Conservation (phyloP, 2,113 vertebrate species). For the Paracanthobrama guichenoti region DNA sequence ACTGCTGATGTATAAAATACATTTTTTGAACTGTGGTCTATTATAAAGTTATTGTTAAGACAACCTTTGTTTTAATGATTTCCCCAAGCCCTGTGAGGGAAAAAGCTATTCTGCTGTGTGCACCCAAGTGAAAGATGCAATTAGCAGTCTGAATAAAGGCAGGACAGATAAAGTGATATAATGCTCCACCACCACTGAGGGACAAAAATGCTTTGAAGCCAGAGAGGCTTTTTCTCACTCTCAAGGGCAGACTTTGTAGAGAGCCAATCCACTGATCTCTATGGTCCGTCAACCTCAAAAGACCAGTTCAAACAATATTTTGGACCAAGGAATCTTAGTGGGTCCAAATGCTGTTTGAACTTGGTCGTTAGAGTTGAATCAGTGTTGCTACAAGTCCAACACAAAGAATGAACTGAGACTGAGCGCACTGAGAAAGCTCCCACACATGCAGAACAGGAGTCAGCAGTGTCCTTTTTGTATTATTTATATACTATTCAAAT, state of each 20-base stretch:
- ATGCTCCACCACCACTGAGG: slow-evolving; percentile 22
- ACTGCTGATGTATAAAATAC: background rate
- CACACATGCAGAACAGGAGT: too few relatives aligned
- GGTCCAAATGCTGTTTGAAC: slow-evolving; percentile 17
- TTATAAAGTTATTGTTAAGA: slow-evolving; percentile 2
- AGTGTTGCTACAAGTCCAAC: background rate
- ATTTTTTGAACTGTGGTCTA: background rate
- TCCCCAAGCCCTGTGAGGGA: background rate
- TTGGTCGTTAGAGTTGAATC: background rate
- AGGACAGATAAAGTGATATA: slow-evolving; percentile 20
- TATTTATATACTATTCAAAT: too few relatives aligned
- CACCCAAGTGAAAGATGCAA: slow-evolving; percentile 41
- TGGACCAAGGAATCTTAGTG: slow-evolving; percentile 8
- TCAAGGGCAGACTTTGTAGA: slow-evolving; percentile 27
- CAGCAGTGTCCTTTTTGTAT: too few relatives aligned
- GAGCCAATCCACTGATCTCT: slow-evolving; percentile 23
- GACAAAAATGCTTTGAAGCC: slow-evolving; percentile 16
- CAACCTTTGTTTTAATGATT: slow-evolving; percentile 38
- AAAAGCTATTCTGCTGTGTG: background rate
- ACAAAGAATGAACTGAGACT: too few relatives aligned
- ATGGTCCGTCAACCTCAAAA: slow-evolving; percentile 20
- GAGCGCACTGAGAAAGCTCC: too few relatives aligned
- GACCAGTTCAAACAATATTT: slow-evolving; percentile 13
- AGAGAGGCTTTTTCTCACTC: slow-evolving; percentile 13
- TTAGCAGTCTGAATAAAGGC: slow-evolving; percentile 22